These are phyloP conservation scores for Pterocles burchelli DNA, from an alignment of 2,113 vertebrate species.

Conservation along the genomic window DNA sequence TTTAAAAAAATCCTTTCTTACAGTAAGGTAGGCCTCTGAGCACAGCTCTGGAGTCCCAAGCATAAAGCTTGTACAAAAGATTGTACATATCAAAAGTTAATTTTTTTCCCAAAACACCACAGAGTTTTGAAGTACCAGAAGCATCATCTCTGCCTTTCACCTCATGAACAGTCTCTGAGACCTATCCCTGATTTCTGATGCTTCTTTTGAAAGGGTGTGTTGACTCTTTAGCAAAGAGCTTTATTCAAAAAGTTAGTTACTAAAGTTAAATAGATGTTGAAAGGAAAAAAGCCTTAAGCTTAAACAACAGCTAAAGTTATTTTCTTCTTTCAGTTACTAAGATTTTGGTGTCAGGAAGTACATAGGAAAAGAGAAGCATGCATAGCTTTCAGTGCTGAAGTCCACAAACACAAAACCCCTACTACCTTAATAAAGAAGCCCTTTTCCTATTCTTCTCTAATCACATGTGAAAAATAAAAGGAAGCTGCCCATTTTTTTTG, in stretches of 20 bases:
- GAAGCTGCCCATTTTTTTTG: background rate
- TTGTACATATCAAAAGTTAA: background rate
- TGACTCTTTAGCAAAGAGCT: background rate
- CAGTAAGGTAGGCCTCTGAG: background rate
- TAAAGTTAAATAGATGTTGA: background rate
- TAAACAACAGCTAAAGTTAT: background rate
- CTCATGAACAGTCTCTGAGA: background rate
- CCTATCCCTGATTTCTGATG: background rate
- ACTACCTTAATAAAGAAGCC: background rate
- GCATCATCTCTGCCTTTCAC: background rate
- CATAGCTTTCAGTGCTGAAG: background rate
- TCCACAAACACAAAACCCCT: background rate
- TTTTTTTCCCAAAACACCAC: background rate
- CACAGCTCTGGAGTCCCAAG: background rate
- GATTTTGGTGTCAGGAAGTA: background rate
- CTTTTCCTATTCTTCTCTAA: background rate
- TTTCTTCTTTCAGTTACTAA: background rate
- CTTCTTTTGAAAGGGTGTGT: background rate
- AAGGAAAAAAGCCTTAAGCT: background rate
- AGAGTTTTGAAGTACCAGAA: background rate
- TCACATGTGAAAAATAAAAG: background rate
- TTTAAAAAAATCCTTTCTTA: background rate
- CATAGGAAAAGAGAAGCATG: background rate
- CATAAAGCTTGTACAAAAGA: background rate
- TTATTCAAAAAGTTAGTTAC: background rate